A percentile compares a stretch with the other conserved stretches of the same genome.
These are phyloP conservation scores for Chiloscyllium punctatum DNA, from an alignment of 2,797 vertebrate genomes.

Conservation along the genomic window DNA sequence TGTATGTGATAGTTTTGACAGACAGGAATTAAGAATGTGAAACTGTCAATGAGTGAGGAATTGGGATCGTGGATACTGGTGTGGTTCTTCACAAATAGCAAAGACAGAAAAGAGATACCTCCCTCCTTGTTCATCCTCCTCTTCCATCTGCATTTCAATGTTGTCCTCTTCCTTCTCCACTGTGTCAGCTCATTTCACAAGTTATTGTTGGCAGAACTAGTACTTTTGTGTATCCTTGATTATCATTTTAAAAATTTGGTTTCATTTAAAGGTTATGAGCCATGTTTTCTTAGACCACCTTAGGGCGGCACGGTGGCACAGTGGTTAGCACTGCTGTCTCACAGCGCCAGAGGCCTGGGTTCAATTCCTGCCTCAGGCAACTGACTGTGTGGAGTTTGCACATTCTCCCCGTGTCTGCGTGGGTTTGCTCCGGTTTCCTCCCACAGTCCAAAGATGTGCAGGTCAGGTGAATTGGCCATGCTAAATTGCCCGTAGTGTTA, in stretches of 20 bases:
- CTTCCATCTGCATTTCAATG: neutral
- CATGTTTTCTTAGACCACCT: neutral
- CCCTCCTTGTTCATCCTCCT: neutral
- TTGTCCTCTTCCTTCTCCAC: neutral
- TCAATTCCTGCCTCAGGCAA: no score
- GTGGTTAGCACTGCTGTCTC: no score
- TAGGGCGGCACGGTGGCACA: no score
- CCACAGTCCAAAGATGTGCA: no score
- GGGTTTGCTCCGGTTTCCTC: no score
- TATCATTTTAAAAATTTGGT: neutral
- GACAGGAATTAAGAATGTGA: neutral
- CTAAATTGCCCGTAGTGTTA: no score
- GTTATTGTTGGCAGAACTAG: neutral
- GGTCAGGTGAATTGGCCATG: no score
- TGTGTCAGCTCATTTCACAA: neutral
- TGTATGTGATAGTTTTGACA: neutral
- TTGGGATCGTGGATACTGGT: neutral
- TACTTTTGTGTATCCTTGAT: neutral
- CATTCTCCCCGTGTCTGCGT: no score
- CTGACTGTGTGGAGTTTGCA: no score
- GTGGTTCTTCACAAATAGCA: neutral
- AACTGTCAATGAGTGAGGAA: neutral
- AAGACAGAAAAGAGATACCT: neutral
- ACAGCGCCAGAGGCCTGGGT: no score
- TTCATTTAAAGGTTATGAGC: neutral